A percentile compares a stretch with the other conserved stretches of the same genome.
phyloP scores from a whole-genome alignment of 2,888 invertebrate species.

The Thecophora atra region DNA sequence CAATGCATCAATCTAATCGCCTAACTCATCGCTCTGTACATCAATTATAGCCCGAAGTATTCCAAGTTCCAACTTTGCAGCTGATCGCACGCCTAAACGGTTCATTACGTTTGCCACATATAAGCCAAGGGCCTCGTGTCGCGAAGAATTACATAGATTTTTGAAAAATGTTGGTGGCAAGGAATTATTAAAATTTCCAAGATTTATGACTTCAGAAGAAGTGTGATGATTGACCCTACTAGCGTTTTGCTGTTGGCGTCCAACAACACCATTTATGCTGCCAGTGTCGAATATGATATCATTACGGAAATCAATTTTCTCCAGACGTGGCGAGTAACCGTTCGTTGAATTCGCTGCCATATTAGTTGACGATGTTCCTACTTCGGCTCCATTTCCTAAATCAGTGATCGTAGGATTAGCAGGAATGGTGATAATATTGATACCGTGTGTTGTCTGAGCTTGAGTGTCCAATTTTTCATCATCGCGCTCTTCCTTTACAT shows the following conservation, averaged over 20 bases:
- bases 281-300: constrained; percentile 59
- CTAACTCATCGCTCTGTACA: constrained; percentile 60
- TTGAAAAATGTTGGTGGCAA: constrained; percentile 64
- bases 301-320: constrained; percentile 60
- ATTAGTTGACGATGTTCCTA: constrained; percentile 44
- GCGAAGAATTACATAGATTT: constrained; percentile 62
- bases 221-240: constrained; percentile 20
- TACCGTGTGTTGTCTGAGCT: constrained; percentile 48
- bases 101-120: constrained; percentile 65
- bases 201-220: constrained; percentile 55
- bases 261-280: constrained; percentile 42
- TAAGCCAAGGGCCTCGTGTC: constrained; percentile 62
- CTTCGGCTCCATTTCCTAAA: constrained; percentile 47
- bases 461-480: constrained; percentile 46
- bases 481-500: constrained; percentile 45
- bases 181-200: constrained; percentile 62
- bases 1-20: too few relatives aligned
- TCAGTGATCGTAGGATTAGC: constrained; percentile 46
- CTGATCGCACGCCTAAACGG: constrained; percentile 56
- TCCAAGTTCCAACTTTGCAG: constrained; percentile 60
- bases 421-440: constrained; percentile 62
- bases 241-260: constrained; percentile 14
- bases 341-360: constrained; percentile 57
- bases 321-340: constrained; percentile 60
- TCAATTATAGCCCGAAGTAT: constrained; percentile 64